Evolutionary conservation across 2,113 vertebrate genomes (phyloP).

Genomic region (Nicator chloris): DNA sequence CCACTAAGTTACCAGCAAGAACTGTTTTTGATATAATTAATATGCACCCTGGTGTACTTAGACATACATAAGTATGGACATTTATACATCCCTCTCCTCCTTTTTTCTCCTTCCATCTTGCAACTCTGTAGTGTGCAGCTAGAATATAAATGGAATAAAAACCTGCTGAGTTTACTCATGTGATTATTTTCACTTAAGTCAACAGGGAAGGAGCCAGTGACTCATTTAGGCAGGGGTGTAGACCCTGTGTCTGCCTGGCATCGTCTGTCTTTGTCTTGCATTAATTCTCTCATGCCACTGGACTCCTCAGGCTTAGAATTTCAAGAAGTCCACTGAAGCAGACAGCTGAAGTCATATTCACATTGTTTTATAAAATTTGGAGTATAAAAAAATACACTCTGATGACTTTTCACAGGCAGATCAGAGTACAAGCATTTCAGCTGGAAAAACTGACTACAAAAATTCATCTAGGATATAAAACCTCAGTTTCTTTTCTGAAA

Average conservation of each 20-base stretch:
- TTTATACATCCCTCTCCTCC: neutral
- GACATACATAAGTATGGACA: neutral
- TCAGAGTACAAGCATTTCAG: neutral
- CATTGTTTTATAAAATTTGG: neutral
- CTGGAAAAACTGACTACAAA: neutral
- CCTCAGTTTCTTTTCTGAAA: constrained; percentile 19
- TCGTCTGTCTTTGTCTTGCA: neutral
- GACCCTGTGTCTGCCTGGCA: neutral
- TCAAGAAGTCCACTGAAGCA: neutral
- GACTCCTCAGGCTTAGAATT: neutral
- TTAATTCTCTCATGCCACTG: neutral
- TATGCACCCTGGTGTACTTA: neutral
- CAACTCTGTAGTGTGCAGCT: neutral
- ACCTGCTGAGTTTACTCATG: constrained; percentile 22
- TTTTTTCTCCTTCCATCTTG: neutral
- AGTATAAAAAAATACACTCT: neutral
- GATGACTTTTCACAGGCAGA: neutral
- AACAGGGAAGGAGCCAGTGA: constrained; percentile 22
- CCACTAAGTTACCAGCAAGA: neutral
- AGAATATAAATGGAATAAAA: constrained; percentile 15
- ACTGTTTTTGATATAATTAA: neutral
- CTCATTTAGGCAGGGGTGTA: neutral
- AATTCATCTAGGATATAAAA: constrained; percentile 26
- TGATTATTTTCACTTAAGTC: constrained; percentile 44
- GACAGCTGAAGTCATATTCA: neutral